Evolutionary conservation across 2,113 vertebrate genomes (phyloP), one percentile per base, ranked within the genome.

Genomic region (Xiphophorus maculatus): DNA sequence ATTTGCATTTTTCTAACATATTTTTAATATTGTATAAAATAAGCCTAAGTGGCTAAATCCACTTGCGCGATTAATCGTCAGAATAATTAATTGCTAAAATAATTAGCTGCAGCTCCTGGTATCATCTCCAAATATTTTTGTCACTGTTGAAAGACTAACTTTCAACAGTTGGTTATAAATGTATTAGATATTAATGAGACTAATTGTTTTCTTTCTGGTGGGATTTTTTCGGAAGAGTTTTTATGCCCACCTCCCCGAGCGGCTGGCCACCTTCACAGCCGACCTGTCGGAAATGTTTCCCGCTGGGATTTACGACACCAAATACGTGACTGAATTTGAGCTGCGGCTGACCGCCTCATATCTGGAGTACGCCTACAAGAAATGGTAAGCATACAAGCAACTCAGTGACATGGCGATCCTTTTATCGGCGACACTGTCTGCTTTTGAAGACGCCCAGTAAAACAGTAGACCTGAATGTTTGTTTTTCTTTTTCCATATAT

Each of bases 261-360:
- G 65, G 63, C 93, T 99, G 2, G 91, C 93, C 75, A 97, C 96
- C 80, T 99, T 99, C 92, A 98, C 95, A 0, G 95, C 97, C 0
- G 97, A 99, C 88, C 94, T 99, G 29, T 98, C 95, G 0, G 96
- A 98, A 82, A 99, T 99, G 96, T 98, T 99, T 81, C 98, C 97
- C 0, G 96, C 96, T 0, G 98, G 98, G 44, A 93, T 99, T 86
- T 99, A 97, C 0, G 98, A 99, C 92, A 99, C 97, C 22, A 99
- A 99, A 87, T 98, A 99, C 0, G 94, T 95, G 32, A 95, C 96
- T 0, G 97, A 99, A 75, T 98, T 98, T 73, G 96, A 98, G 88
- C 95, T 95, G 19, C 95, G 96, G 63, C 95, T 98, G 64, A 88
- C 95, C 2, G 97, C 98, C 0, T 99, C 97, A 64, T 99, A 99